Evolutionary conservation across 2,888 invertebrate genomes (phyloP).

Genomic region (Aleiodes testaceus): DNA sequence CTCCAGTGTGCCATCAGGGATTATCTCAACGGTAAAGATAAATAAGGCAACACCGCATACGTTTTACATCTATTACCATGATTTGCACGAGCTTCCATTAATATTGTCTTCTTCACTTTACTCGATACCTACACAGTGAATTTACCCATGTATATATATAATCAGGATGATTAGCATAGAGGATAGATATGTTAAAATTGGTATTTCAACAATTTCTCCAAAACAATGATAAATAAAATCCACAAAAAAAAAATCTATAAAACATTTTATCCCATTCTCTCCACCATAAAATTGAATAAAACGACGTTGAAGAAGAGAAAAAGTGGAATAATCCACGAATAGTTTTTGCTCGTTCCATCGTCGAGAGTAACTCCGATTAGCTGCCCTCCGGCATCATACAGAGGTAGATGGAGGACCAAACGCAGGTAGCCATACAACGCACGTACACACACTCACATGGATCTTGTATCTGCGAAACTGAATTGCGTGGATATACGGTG

Average conservation of each 20-base stretch:
- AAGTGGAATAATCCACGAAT: conserved; percentile 18
- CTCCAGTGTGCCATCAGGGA: conserved; percentile 32
- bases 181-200: too few species aligned
- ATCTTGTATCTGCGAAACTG: conserved; percentile 19
- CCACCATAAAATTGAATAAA: neutral
- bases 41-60: conserved; percentile 45
- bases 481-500: conserved; percentile 13
- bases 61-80: conserved; percentile 45
- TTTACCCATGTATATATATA: neutral
- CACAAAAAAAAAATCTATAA: too few species aligned
- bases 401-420: conserved; percentile 2
- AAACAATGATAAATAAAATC: too few species aligned
- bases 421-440: conserved; percentile 9
- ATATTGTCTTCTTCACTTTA: neutral
- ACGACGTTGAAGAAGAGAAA: conserved; percentile 24
- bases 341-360: conserved; percentile 52
- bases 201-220: too few species aligned
- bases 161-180: too few species aligned
- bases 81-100: conserved; percentile 17
- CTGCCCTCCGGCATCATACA: conserved; percentile 34
- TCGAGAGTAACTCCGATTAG: conserved; percentile 50
- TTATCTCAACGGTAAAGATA: conserved; percentile 44
- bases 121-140: neutral
- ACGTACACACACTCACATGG: neutral
- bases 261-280: too few species aligned